Evolutionary conservation across 2,888 invertebrate genomes (phyloP).

Genomic region (Cheilosia vulpina): DNA sequence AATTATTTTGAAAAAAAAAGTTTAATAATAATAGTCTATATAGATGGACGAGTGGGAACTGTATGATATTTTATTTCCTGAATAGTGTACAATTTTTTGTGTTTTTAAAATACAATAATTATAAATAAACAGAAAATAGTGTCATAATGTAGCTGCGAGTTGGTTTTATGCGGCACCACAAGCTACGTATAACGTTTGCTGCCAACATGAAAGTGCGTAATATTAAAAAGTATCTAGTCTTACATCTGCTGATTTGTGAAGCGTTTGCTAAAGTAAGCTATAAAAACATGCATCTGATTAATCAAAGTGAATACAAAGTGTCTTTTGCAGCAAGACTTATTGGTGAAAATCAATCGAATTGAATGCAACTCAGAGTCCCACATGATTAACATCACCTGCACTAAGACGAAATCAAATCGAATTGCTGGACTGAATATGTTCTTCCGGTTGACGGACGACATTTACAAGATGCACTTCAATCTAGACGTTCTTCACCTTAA

Average conservation of each 20-base stretch:
- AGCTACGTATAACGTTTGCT: background rate
- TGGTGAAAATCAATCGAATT: constrained; percentile 31
- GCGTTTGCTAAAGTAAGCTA: constrained; percentile 10
- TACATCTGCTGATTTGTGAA: background rate
- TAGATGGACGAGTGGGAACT: no score
- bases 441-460: constrained; percentile 12
- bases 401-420: constrained; percentile 45
- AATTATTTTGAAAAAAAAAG: no score
- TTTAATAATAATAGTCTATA: no score
- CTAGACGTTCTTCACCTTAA: constrained; percentile 14
- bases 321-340: constrained; percentile 44
- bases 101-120: no score
- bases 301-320: background rate
- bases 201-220: constrained; percentile 10
- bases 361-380: constrained; percentile 13
- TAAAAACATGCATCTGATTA: background rate
- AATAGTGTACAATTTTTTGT: no score
- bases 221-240: background rate
- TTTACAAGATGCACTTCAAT: constrained; percentile 43
- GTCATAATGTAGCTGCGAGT: no score
- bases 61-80: no score
- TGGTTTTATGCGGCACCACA: background rate
- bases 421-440: constrained; percentile 38
- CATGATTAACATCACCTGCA: constrained; percentile 37
- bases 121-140: no score